Evolutionary conservation across 2,797 vertebrate genomes (phyloP).

Genomic region (Typhlichthys subterraneus): DNA sequence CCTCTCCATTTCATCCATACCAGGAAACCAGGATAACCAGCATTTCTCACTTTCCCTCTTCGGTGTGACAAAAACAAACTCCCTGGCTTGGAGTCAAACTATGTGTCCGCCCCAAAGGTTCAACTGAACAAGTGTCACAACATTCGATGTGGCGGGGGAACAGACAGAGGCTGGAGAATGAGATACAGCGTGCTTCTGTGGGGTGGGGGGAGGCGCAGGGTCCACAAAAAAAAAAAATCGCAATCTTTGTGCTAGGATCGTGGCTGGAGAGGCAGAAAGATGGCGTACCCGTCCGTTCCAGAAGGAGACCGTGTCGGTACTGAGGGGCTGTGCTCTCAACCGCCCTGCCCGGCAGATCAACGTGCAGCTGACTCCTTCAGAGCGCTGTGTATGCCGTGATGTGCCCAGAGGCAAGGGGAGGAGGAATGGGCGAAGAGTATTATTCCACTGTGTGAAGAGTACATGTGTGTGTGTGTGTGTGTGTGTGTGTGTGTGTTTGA

Average conservation of each 20-base stretch:
- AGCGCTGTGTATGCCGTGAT: slow-evolving; percentile 59
- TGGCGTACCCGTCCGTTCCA: slow-evolving; percentile 42
- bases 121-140: slow-evolving; percentile 22
- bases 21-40: slow-evolving; percentile 43
- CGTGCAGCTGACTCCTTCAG: slow-evolving; percentile 74
- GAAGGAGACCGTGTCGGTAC: slow-evolving; percentile 44
- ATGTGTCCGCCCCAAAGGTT: not conserved
- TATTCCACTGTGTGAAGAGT: slow-evolving; percentile 3
- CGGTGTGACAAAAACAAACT: slow-evolving; percentile 1
- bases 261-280: not conserved
- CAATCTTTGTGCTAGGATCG: too few relatives aligned
- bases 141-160: not conserved
- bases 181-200: not conserved
- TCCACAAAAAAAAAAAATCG: too few relatives aligned
- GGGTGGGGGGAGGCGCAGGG: not conserved
- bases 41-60: slow-evolving; percentile 20
- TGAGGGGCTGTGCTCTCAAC: slow-evolving; percentile 45
- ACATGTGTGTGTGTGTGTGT: slow-evolving; percentile 5
- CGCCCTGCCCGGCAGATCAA: slow-evolving; percentile 60
- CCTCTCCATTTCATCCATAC: slow-evolving; percentile 55
- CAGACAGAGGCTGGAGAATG: not conserved
- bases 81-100: slow-evolving; percentile 14
- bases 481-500: too few relatives aligned
- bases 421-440: slow-evolving; percentile 2
- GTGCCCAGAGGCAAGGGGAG: slow-evolving; percentile 65